Conservation (phyloP, 2,888 invertebrate species). For the Netelia melanura region DNA sequence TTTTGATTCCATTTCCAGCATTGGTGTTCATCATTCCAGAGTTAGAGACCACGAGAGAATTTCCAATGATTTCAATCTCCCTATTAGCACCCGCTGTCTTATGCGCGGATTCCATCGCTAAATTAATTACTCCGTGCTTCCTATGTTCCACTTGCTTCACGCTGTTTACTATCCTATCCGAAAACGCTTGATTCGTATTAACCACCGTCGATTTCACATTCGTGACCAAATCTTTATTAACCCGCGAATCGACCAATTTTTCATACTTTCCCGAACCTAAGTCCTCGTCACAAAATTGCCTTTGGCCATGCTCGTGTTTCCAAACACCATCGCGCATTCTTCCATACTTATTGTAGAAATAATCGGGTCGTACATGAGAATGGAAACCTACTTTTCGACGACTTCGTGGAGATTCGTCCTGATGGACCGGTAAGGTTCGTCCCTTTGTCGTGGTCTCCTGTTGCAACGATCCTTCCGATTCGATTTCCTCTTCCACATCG, state of each 20-base stretch:
- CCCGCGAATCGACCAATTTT: slow-evolving; percentile 21
- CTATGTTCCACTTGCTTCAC: slow-evolving; percentile 27
- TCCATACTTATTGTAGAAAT: slow-evolving; percentile 10
- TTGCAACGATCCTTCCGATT: not conserved
- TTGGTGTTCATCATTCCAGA: slow-evolving; percentile 31
- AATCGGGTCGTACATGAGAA: not conserved
- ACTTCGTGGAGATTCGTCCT: not conserved
- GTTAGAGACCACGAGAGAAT: slow-evolving; percentile 34
- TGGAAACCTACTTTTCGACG: not conserved
- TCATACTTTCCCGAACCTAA: not conserved
- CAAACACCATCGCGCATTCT: not conserved
- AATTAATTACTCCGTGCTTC: slow-evolving; percentile 38
- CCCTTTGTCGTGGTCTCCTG: not conserved
- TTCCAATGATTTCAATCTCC: slow-evolving; percentile 40
- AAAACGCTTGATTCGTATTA: slow-evolving; percentile 10
- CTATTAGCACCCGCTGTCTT: not conserved
- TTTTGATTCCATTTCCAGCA: not conserved
- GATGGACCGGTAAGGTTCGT: slow-evolving; percentile 9
- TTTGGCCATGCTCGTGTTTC: not conserved
- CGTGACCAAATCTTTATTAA: slow-evolving; percentile 14
- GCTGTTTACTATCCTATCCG: slow-evolving; percentile 1
- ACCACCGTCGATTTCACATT: not conserved
- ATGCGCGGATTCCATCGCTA: not conserved
- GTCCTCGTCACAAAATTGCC: not conserved
- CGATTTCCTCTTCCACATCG: not conserved